Evolutionary conservation across 1,140 invertebrate genomes (phyloP).

Genomic region (Phocides pigmalion): DNA sequence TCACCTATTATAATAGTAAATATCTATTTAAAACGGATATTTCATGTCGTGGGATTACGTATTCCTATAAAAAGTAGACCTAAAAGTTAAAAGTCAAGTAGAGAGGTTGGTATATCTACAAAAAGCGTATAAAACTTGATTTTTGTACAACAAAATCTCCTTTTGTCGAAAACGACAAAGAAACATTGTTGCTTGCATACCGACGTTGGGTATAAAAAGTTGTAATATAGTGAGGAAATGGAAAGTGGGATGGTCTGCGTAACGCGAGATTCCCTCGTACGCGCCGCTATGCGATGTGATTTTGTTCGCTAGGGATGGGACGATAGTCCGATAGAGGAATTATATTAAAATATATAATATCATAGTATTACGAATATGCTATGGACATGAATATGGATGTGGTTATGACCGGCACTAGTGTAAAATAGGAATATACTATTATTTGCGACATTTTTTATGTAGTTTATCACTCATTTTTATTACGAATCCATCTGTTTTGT

Average conservation of each 20-base stretch:
- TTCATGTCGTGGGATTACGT: too few relatives aligned
- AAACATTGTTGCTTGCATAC: slow-evolving; percentile 47
- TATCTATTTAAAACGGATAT: too few relatives aligned
- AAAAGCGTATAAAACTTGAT: slow-evolving; percentile 21
- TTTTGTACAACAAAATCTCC: slow-evolving; percentile 18
- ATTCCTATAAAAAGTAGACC: not conserved
- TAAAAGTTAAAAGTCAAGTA: slow-evolving; percentile 4
- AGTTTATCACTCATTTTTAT: too few relatives aligned
- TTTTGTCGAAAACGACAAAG: slow-evolving; percentile 28
- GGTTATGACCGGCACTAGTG: too few relatives aligned
- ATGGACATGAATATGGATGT: too few relatives aligned
- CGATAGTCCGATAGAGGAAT: not conserved
- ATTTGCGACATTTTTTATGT: too few relatives aligned
- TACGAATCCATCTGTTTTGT: too few relatives aligned
- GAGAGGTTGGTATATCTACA: not conserved
- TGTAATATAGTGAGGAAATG: slow-evolving; percentile 67
- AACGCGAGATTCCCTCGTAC: slow-evolving; percentile 67
- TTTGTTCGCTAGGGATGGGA: slow-evolving; percentile 53
- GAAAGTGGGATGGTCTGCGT: slow-evolving; percentile 66
- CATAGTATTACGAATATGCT: slow-evolving; percentile 20
- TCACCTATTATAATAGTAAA: too few relatives aligned
- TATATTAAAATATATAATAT: not conserved
- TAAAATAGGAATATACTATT: too few relatives aligned
- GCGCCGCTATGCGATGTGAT: slow-evolving; percentile 66
- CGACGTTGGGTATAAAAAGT: slow-evolving; percentile 51